Evolutionary conservation across 1,140 invertebrate genomes (phyloP).

Genomic region (Triops longicaudatus): DNA sequence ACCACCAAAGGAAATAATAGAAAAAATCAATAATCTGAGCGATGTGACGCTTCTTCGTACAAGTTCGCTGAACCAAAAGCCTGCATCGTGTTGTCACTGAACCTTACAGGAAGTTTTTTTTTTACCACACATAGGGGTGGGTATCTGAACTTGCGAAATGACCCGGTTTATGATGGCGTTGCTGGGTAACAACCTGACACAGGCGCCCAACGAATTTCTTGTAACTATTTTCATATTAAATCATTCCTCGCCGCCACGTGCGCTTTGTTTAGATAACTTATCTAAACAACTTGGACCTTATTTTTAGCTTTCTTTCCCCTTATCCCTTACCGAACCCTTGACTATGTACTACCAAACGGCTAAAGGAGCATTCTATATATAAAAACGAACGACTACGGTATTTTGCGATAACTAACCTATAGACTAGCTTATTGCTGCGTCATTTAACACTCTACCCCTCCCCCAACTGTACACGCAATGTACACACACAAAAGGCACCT

Average conservation of each 20-base stretch:
- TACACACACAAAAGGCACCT: not conserved
- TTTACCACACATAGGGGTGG: not conserved
- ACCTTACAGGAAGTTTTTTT: not conserved
- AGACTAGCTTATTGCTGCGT: not conserved
- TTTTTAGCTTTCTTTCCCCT: not conserved
- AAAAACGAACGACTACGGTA: too few relatives aligned
- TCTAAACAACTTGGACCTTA: not conserved
- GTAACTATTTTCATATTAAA: not conserved
- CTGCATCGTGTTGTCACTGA: not conserved
- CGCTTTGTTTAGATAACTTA: not conserved
- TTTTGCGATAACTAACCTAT: not conserved
- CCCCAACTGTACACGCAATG: not conserved
- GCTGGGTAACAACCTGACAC: not conserved
- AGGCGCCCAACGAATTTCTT: not conserved
- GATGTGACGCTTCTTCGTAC: not conserved
- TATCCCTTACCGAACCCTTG: not conserved
- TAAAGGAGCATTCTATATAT: too few relatives aligned
- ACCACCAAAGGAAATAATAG: not conserved
- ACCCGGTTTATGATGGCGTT: not conserved
- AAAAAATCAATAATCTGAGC: not conserved
- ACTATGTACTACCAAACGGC: too few relatives aligned
- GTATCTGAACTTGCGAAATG: not conserved
- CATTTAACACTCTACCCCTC: not conserved
- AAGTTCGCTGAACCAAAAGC: not conserved
- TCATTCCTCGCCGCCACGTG: not conserved